Percentiles rank a stretch among this genome's conserved stretches.
These are phyloP conservation scores for Platycnemis pennipes DNA, from an alignment of 2,888 invertebrate genomes.

Conservation along the genomic window DNA sequence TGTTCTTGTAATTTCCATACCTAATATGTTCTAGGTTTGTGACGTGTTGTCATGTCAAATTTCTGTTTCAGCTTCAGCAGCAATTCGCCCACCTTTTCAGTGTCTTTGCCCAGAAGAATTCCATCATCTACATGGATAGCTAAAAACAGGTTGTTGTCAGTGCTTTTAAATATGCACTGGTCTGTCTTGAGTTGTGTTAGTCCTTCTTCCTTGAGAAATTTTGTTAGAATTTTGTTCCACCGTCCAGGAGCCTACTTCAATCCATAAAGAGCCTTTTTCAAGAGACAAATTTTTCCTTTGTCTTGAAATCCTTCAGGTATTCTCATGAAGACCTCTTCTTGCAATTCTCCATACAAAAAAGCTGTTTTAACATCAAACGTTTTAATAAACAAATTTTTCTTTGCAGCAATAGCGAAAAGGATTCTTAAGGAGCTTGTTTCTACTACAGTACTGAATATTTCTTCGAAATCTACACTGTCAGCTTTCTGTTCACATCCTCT, in stretches of 20 bases:
- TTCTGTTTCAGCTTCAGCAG: conserved; percentile 64
- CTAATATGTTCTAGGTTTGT: conserved; percentile 68
- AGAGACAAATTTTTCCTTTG: not conserved
- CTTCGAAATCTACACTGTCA: not conserved
- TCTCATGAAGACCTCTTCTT: not conserved
- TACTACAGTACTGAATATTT: not conserved
- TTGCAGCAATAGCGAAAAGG: not conserved
- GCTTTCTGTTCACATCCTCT: not conserved
- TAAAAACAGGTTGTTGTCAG: conserved; percentile 63
- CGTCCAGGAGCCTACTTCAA: not conserved
- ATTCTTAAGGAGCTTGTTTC: not conserved
- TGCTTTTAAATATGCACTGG: conserved; percentile 71
- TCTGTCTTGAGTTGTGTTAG: conserved; percentile 69
- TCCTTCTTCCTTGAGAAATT: conserved; percentile 68
- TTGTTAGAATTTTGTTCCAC: conserved; percentile 63
- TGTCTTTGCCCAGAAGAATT: conserved; percentile 69
- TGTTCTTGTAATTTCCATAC: conserved; percentile 69
- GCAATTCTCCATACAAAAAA: not conserved
- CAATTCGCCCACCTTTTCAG: conserved; percentile 68
- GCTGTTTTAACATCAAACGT: not conserved
- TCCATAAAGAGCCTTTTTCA: not conserved
- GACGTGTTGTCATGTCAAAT: conserved; percentile 59
- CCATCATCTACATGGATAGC: conserved; percentile 72
- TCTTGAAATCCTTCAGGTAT: not conserved
- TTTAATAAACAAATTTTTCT: not conserved